Conservation (phyloP, 2,113 vertebrate species). For the Antigone vipio region DNA sequence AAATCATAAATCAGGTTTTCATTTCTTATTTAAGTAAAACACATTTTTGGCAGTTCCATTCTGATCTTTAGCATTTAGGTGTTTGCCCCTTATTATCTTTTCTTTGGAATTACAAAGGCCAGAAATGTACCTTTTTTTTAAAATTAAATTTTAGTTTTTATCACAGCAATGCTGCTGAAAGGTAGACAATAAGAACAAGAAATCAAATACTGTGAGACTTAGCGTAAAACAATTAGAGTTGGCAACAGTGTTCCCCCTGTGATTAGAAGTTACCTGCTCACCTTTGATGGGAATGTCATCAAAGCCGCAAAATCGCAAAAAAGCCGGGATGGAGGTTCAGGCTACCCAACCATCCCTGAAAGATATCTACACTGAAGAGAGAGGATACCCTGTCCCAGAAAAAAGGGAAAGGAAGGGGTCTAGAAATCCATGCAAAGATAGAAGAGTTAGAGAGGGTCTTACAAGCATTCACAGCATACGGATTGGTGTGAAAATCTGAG, state of each 20-base stretch:
- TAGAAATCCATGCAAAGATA: neutral
- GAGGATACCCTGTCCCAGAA: neutral
- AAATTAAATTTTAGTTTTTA: neutral
- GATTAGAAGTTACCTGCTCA: neutral
- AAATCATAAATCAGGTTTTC: neutral
- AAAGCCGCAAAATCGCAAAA: constrained; percentile 11
- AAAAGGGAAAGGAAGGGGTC: neutral
- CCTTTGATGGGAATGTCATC: neutral
- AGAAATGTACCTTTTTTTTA: neutral
- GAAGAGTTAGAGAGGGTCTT: neutral
- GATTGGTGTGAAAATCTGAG: neutral
- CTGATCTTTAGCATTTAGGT: neutral
- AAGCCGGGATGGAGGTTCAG: neutral
- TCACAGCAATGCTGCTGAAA: neutral
- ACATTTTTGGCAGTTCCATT: neutral
- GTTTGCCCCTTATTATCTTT: neutral
- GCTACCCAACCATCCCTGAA: neutral
- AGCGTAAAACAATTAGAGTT: neutral
- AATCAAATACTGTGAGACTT: neutral
- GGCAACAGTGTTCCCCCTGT: neutral
- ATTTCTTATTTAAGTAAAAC: neutral
- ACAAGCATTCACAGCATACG: neutral
- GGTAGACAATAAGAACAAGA: neutral
- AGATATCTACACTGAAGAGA: neutral
- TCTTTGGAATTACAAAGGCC: neutral